These are phyloP conservation scores for Harpalus rubripes DNA, from an alignment of 2,888 invertebrate species.

Conservation along the genomic window DNA sequence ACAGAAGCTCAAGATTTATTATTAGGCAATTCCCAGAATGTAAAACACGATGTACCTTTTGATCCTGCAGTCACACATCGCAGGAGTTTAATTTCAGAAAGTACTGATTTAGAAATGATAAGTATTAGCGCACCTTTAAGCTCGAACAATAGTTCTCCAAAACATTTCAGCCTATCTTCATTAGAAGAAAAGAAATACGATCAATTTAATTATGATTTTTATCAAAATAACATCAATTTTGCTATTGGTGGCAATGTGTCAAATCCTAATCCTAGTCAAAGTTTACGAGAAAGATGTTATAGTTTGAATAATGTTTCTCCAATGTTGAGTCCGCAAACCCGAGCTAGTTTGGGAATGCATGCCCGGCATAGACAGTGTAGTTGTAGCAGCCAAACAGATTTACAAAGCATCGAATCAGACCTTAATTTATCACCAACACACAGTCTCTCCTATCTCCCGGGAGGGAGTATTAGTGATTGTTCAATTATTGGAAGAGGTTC, in stretches of 20 bases:
- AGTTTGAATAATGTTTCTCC: slow-evolving; percentile 78
- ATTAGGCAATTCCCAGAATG: slow-evolving; percentile 86
- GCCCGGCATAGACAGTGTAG: slow-evolving; percentile 81
- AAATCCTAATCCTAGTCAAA: slow-evolving; percentile 70
- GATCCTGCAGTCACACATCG: slow-evolving; percentile 80
- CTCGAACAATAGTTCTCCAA: slow-evolving; percentile 80
- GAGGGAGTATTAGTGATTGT: slow-evolving; percentile 80
- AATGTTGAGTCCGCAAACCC: slow-evolving; percentile 82
- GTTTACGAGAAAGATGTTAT: slow-evolving; percentile 81
- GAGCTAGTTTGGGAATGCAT: slow-evolving; percentile 83
- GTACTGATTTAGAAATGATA: slow-evolving; percentile 71
- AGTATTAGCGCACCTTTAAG: slow-evolving; percentile 75
- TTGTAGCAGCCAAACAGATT: slow-evolving; percentile 87
- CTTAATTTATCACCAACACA: slow-evolving; percentile 76
- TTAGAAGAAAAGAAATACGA: slow-evolving; percentile 77
- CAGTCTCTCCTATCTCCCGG: slow-evolving; percentile 77
- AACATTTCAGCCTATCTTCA: slow-evolving; percentile 86
- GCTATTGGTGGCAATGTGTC: slow-evolving; percentile 85
- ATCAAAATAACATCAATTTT: slow-evolving; percentile 81
- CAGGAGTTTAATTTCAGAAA: slow-evolving; percentile 58
- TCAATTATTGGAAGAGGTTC: slow-evolving; percentile 80
- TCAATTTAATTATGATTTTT: slow-evolving; percentile 63
- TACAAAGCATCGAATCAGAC: slow-evolving; percentile 82
- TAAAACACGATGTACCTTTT: slow-evolving; percentile 88
- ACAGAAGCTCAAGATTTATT: slow-evolving; percentile 90